Conservation (phyloP, 2,888 invertebrate species). For the Eilema depressum region DNA sequence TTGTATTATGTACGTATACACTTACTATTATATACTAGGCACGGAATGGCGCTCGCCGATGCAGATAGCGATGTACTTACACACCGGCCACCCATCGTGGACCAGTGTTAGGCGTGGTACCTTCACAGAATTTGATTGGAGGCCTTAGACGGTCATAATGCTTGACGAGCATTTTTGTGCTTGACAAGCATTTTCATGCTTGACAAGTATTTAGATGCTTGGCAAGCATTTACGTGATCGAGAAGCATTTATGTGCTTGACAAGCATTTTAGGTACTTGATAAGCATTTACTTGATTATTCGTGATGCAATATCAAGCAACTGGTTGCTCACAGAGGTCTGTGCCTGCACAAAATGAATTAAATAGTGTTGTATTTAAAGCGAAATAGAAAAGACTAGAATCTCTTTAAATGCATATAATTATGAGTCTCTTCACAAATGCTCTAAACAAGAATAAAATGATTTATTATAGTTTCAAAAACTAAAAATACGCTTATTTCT, state of each 20-base stretch:
- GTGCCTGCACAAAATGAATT: background rate
- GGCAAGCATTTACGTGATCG: too few relatives aligned
- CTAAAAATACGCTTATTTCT: too few relatives aligned
- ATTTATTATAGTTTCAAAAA: too few relatives aligned
- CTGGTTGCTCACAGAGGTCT: too few relatives aligned
- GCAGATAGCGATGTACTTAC: conserved; percentile 4
- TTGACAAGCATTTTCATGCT: background rate
- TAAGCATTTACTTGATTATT: too few relatives aligned
- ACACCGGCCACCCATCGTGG: background rate
- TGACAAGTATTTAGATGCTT: background rate
- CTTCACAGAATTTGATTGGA: background rate
- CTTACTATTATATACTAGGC: conserved; percentile 17
- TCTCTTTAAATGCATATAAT: too few relatives aligned
- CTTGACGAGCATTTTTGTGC: background rate
- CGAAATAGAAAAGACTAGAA: too few relatives aligned
- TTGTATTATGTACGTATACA: conserved; percentile 33
- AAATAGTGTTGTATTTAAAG: background rate
- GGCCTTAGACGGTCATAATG: background rate
- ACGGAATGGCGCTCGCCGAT: conserved; percentile 23
- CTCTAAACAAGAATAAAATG: too few relatives aligned
- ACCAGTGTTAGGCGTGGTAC: background rate
- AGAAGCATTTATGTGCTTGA: background rate
- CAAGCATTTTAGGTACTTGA: background rate
- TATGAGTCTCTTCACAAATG: too few relatives aligned
- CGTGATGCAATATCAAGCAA: too few relatives aligned